Conservation (phyloP, 2,797 vertebrate species). For the Philypnodon macrostomus region DNA sequence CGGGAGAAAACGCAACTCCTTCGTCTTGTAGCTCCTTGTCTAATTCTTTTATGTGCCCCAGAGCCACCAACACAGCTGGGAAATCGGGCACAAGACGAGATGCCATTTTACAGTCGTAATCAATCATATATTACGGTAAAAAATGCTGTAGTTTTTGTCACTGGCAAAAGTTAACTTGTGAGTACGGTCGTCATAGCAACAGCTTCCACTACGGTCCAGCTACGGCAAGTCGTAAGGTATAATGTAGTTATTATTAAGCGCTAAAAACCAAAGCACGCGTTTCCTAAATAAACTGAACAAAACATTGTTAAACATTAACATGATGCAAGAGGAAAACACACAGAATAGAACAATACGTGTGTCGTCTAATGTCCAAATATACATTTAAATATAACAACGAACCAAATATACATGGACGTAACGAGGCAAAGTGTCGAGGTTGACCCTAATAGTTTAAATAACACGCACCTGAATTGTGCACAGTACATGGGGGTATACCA, state of each 20-base stretch:
- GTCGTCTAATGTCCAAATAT: no score
- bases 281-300: no score
- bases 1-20: conserved; percentile 62
- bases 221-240: conserved; percentile 38
- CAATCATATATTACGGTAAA: not conserved
- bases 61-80: conserved; percentile 61
- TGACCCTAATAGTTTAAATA: not conserved
- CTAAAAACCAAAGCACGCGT: not conserved
- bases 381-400: no score
- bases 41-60: conserved; percentile 70
- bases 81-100: conserved; percentile 62
- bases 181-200: conserved; percentile 39
- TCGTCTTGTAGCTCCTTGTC: conserved; percentile 74
- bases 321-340: no score
- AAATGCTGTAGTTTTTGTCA: not conserved
- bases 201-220: not conserved
- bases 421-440: not conserved
- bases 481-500: not conserved
- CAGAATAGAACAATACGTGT: no score
- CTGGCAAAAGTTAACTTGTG: not conserved
- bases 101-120: conserved; percentile 44
- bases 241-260: not conserved
- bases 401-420: not conserved
- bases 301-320: no score
- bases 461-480: not conserved